A percentile compares a stretch with the other conserved stretches of the same genome.
Evolutionary conservation across 2,888 invertebrate species (phyloP).

Genomic region (Selenia dentaria): DNA sequence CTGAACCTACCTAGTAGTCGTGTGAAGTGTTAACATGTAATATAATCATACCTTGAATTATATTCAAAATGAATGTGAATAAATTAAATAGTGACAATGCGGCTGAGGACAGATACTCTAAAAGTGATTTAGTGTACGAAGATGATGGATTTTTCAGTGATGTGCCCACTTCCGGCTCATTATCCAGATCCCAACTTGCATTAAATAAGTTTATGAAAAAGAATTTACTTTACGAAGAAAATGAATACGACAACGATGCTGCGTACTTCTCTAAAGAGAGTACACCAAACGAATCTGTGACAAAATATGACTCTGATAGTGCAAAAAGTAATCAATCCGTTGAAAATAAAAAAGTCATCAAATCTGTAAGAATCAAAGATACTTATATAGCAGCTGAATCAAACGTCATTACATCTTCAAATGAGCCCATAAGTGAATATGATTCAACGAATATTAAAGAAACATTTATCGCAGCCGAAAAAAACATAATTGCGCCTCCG

Average conservation of each 20-base stretch:
- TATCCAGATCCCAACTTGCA: conserved; percentile 72
- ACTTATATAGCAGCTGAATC: conserved; percentile 14
- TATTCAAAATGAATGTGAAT: conserved; percentile 48
- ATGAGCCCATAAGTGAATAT: conserved; percentile 21
- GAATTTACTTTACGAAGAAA: conserved; percentile 70
- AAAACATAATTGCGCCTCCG: conserved; percentile 7
- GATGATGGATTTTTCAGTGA: conserved; percentile 73
- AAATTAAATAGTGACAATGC: conserved; percentile 33
- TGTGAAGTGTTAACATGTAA: conserved; percentile 49
- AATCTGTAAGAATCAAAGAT: conserved; percentile 17
- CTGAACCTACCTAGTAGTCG: conserved; percentile 41
- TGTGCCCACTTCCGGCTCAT: conserved; percentile 61
- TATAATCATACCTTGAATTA: conserved; percentile 29
- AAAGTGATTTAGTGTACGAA: conserved; percentile 47
- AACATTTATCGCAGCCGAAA: conserved; percentile 11
- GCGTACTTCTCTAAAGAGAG: conserved; percentile 76
- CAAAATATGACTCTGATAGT: conserved; percentile 69
- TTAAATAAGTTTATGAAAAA: conserved; percentile 73
- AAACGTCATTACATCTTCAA: conserved; percentile 3
- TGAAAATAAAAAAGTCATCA: conserved; percentile 33
- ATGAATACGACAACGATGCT: conserved; percentile 53
- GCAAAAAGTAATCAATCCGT: conserved; percentile 55
- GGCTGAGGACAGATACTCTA: conserved; percentile 26
- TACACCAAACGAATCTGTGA: conserved; percentile 66
- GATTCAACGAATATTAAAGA: conserved; percentile 5